Conservation (phyloP, 1,140 invertebrate species). For the Hypothenemus hampei region DNA sequence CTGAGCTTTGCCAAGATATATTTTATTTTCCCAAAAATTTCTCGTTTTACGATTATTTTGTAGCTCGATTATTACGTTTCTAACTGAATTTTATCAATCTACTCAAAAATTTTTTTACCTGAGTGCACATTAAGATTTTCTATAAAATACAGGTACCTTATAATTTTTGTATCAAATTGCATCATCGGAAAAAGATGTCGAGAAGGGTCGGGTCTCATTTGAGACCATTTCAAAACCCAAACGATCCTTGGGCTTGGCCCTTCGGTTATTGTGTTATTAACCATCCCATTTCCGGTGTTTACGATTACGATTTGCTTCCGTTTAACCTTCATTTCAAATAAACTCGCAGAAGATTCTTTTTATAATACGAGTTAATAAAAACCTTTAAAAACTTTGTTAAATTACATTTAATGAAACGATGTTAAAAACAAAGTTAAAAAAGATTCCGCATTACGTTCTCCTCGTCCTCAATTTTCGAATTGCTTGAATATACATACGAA, state of each 20-base stretch:
- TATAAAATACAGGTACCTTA: background rate
- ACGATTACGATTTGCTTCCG: slow-evolving; percentile 7
- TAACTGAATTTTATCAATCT: background rate
- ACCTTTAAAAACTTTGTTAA: too few relatives aligned
- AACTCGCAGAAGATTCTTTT: too few relatives aligned
- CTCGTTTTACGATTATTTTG: too few relatives aligned
- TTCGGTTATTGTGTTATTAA: slow-evolving; percentile 2
- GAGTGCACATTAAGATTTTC: background rate
- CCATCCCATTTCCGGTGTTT: slow-evolving; percentile 9
- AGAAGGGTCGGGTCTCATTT: slow-evolving; percentile 5
- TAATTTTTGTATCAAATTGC: slow-evolving; percentile 6
- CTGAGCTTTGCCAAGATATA: too few relatives aligned
- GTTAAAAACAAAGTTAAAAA: too few relatives aligned
- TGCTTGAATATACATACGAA: too few relatives aligned
- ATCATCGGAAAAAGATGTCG: background rate
- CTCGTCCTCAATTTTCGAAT: too few relatives aligned
- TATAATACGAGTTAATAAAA: too few relatives aligned
- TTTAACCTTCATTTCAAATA: slow-evolving; percentile 7
- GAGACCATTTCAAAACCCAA: background rate
- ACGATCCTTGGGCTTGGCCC: slow-evolving; percentile 3
- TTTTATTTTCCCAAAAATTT: too few relatives aligned
- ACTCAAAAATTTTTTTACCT: background rate
- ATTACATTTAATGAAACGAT: too few relatives aligned
- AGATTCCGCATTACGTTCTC: too few relatives aligned
- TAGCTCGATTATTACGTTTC: background rate